Evolutionary conservation across 2,797 vertebrate species (phyloP).

Genomic region (Cyclura pinguis): DNA sequence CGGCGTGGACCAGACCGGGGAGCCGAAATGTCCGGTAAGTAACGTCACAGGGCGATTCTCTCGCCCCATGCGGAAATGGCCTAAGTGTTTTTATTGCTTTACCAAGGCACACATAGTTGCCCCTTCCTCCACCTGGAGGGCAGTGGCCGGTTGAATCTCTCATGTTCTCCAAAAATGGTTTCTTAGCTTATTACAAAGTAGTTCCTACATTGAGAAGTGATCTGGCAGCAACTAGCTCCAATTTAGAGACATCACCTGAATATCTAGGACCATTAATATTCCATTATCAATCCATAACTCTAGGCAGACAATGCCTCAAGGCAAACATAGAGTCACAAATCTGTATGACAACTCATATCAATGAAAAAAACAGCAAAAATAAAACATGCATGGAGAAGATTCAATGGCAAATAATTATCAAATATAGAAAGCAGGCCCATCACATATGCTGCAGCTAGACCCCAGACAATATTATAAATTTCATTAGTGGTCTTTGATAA

Average conservation of each 20-base stretch:
- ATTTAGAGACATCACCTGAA: not conserved
- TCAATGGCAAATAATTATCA: not conserved
- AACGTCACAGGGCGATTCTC: too few species aligned
- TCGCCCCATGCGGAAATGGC: too few species aligned
- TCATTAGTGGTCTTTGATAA: not conserved
- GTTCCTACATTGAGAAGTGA: not conserved
- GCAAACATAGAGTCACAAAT: not conserved
- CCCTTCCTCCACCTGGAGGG: not conserved
- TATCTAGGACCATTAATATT: not conserved
- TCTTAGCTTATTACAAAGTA: not conserved
- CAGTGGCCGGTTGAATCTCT: not conserved
- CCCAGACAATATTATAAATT: not conserved
- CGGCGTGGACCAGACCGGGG: too few species aligned
- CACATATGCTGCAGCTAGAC: not conserved
- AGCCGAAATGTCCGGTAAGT: too few species aligned
- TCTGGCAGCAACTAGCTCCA: not conserved
- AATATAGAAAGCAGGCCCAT: not conserved
- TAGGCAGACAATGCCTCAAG: not conserved
- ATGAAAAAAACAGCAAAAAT: not conserved
- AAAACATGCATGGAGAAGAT: not conserved
- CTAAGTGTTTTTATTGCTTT: not conserved
- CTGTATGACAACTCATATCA: not conserved
- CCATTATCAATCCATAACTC: not conserved
- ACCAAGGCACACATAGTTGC: not conserved
- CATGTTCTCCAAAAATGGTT: not conserved